phyloP scores from a whole-genome alignment of 2,888 invertebrate species.

The Schizotus pectinicornis region DNA sequence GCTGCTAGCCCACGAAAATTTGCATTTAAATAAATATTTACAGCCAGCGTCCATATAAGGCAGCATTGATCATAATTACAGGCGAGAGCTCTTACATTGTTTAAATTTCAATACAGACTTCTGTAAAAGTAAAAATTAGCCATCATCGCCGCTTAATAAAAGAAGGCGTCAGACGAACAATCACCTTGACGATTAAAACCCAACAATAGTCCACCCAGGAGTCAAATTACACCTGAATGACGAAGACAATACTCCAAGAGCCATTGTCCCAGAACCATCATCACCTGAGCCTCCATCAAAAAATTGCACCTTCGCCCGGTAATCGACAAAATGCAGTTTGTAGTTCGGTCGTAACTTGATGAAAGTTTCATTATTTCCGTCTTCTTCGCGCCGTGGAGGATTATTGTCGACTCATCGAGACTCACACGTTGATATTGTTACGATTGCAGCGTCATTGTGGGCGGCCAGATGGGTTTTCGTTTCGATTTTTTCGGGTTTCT shows the following conservation, averaged over 20 bases:
- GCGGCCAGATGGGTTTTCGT: slow-evolving; percentile 43
- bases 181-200: slow-evolving; percentile 34
- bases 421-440: slow-evolving; percentile 55
- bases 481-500: slow-evolving; percentile 35
- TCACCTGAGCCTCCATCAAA: slow-evolving; percentile 15
- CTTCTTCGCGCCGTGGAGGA: slow-evolving; percentile 29
- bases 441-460: slow-evolving; percentile 50
- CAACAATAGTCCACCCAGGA: slow-evolving; percentile 38
- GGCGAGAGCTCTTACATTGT: slow-evolving; percentile 30
- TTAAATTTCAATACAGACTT: slow-evolving; percentile 33
- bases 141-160: slow-evolving; percentile 26
- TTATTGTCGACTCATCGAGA: slow-evolving; percentile 50
- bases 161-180: slow-evolving; percentile 17
- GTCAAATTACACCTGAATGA: slow-evolving; percentile 42
- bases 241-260: slow-evolving; percentile 31
- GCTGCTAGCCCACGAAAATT: slow-evolving; percentile 19
- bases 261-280: slow-evolving; percentile 6
- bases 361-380: slow-evolving; percentile 30
- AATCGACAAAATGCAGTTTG: slow-evolving; percentile 26
- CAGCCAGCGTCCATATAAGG: slow-evolving; percentile 14
- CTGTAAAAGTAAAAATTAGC: slow-evolving; percentile 36
- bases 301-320: slow-evolving; percentile 14
- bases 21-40: slow-evolving; percentile 33
- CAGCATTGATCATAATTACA: slow-evolving; percentile 25
- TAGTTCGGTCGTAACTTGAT: slow-evolving; percentile 20